Evolutionary conservation across 2,888 invertebrate species (phyloP).

Genomic region (Onthophagus sagittarius): DNA sequence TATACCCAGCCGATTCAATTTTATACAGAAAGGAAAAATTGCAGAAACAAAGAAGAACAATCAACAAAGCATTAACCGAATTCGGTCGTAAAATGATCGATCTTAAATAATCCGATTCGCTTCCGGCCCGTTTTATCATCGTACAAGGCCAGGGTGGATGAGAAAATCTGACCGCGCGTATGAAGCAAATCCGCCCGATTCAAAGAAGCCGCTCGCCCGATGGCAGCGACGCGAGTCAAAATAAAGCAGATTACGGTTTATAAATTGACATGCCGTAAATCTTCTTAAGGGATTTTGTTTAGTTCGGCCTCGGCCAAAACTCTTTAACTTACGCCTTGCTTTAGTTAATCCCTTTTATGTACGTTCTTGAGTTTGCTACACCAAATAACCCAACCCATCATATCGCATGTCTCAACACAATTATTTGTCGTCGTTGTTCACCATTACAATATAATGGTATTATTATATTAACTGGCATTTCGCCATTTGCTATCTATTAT

Average conservation of each 20-base stretch:
- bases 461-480: background rate
- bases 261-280: slow-evolving; percentile 14
- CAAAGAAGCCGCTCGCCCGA: background rate
- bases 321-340: slow-evolving; percentile 11
- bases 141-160: background rate
- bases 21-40: background rate
- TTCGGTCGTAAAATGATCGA: background rate
- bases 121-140: background rate
- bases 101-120: background rate
- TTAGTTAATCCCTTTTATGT: slow-evolving; percentile 4
- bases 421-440: background rate
- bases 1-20: slow-evolving; percentile 4
- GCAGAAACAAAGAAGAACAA: background rate
- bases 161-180: background rate
- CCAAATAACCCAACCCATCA: background rate
- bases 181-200: background rate
- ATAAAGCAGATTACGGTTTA: slow-evolving; percentile 13
- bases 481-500: no score
- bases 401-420: slow-evolving; percentile 2
- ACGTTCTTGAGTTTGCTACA: background rate
- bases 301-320: slow-evolving; percentile 1
- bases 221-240: background rate
- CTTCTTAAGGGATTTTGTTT: slow-evolving; percentile 15
- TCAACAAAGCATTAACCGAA: background rate
- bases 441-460: background rate